Base-by-base conservation (phyloP, 2,888 invertebrate species). In the Celastrina argiolus region DNA sequence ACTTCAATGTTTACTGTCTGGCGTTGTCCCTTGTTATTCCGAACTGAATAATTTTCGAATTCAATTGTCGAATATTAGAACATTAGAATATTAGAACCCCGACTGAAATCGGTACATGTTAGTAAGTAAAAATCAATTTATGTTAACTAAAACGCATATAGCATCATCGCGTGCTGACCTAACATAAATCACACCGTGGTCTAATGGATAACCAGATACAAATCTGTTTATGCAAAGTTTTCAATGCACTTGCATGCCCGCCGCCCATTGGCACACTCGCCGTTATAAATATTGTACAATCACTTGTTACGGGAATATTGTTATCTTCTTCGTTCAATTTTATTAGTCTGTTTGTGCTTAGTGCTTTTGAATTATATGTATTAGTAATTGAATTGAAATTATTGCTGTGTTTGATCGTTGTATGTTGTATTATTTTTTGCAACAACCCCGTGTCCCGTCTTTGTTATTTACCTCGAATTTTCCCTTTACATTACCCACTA, bases 171-270 rank as follows among this genome's bases (percentile, higher is more conserved):
- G 84, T 88, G 88, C 77, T 77, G 73, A 73, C 75, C 68, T 73
- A 68, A 69, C 74, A 84, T 89, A 85, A 85, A 88, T 88, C 87
- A 87, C 75, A 70, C 67, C 68, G 72, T 72, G 73, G 75, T 80
- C 81, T 86, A 85, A 88, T 87, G 83, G 82, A 84, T 84, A 80
- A 80, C 77, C 74, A 78, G 85, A 83, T 83, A 84, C 84, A 86
- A 87, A 85, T 88, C 85, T 86, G 85, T 87, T 86, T 85, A 85
- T 87, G 87, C 84, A 80, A 83, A 88, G 82, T 87, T 86, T 85
- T 84, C 84, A 85, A 87, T 88, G 87, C 83, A 85, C 82, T 88
- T 79, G 88, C 89, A 87, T 88, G 88, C 75, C 78, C 71, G 67
- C 68, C 65, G 75, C 75, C 79, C 81, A 79, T 87, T 84, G 79